Evolutionary conservation across 2,113 vertebrate genomes (phyloP).

Genomic region (Salvelinus sp.): DNA sequence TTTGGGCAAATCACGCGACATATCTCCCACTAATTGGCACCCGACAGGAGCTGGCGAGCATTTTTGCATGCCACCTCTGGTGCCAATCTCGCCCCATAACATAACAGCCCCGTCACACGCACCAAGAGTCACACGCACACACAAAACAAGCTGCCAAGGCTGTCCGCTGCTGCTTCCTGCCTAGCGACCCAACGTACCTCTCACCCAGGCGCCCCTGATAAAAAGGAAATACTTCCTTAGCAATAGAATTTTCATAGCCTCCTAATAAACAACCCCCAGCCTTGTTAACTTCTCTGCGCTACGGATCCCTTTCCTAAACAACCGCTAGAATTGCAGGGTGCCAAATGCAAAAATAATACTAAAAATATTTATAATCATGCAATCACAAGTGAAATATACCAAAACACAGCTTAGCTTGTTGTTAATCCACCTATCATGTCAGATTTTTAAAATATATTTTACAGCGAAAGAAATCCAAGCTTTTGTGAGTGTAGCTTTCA

Average conservation of each 20-base stretch:
- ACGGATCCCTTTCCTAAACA: no score
- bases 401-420: no score
- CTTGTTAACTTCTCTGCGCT: neutral
- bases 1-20: neutral
- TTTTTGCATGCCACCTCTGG: neutral
- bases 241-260: constrained; percentile 10
- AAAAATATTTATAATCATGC: no score
- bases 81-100: neutral
- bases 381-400: no score
- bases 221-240: constrained; percentile 6
- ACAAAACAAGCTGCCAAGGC: neutral
- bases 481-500: no score
- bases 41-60: neutral
- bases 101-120: neutral
- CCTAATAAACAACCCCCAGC: constrained; percentile 9
- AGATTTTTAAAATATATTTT: no score
- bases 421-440: no score
- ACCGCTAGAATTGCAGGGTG: no score
- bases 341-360: no score
- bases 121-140: neutral
- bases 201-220: constrained; percentile 5
- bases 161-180: neutral
- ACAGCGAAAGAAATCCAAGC: no score
- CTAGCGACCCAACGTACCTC: constrained; percentile 3
- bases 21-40: neutral